phyloP scores from a whole-genome alignment of 2,888 invertebrate species.

The Disparrhopalites patrizii region DNA sequence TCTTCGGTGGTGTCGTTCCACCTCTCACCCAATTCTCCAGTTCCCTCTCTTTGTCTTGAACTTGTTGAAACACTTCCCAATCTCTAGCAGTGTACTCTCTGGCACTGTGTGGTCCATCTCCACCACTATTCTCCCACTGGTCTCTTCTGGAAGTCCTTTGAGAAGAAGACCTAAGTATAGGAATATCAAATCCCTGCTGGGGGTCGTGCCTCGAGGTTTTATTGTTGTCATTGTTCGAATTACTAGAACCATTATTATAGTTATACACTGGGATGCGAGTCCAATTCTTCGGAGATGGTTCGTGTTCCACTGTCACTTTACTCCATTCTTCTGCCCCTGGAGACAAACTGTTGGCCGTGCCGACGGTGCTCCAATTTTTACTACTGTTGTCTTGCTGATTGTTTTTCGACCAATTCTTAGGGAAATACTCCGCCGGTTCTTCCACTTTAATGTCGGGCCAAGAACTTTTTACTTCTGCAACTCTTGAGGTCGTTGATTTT shows the following conservation, averaged over 20 bases:
- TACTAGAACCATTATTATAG: too few species aligned
- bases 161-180: slow-evolving; percentile 12
- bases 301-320: slow-evolving; percentile 19
- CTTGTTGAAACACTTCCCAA: slow-evolving; percentile 19
- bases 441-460: background rate
- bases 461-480: background rate
- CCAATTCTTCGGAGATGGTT: slow-evolving; percentile 15
- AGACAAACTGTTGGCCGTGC: background rate
- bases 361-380: background rate
- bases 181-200: background rate
- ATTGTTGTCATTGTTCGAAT: too few species aligned
- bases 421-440: background rate
- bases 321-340: slow-evolving; percentile 5
- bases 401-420: slow-evolving; percentile 6
- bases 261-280: slow-evolving; percentile 2
- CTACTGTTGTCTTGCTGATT: background rate
- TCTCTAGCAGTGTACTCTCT: background rate
- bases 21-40: background rate
- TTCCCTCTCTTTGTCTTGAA: background rate
- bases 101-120: background rate
- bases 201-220: background rate
- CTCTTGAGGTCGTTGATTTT: background rate
- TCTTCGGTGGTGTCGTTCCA: background rate
- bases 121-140: background rate
- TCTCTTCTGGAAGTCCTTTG: slow-evolving; percentile 10